Evolutionary conservation across 2,113 vertebrate genomes (phyloP).

Genomic region (Platysteira castanea): DNA sequence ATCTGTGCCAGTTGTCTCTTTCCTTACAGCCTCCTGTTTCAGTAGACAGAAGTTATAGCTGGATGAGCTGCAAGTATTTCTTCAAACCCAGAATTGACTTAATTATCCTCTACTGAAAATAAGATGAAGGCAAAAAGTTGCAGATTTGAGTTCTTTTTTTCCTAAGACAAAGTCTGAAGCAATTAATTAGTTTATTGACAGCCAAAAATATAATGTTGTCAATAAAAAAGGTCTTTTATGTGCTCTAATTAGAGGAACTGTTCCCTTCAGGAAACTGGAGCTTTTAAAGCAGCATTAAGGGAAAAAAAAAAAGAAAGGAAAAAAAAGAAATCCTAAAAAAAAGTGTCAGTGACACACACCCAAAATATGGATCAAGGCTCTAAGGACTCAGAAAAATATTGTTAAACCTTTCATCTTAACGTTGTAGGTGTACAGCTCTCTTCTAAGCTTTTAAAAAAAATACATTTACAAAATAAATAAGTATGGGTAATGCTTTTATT

Average conservation of each 20-base stretch:
- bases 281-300: not conserved
- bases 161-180: not conserved
- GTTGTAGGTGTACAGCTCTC: not conserved
- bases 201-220: slow-evolving; percentile 6
- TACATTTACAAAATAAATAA: not conserved
- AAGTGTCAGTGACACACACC: not conserved
- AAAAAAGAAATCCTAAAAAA: not conserved
- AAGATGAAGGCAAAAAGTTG: not conserved
- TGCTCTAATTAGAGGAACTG: not conserved
- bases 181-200: slow-evolving; percentile 21
- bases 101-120: slow-evolving; percentile 3
- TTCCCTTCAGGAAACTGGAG: not conserved
- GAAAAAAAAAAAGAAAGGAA: too few relatives aligned
- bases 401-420: not conserved
- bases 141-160: not conserved
- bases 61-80: not conserved
- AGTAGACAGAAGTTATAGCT: not conserved
- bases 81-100: not conserved
- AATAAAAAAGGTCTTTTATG: not conserved
- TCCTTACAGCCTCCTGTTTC: not conserved
- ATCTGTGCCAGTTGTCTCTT: not conserved
- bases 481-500: not conserved
- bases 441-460: not conserved
- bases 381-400: not conserved
- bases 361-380: not conserved